These are phyloP conservation scores for Leucopsar rothschildi DNA, from an alignment of 2,113 vertebrate genomes.

Conservation along the genomic window DNA sequence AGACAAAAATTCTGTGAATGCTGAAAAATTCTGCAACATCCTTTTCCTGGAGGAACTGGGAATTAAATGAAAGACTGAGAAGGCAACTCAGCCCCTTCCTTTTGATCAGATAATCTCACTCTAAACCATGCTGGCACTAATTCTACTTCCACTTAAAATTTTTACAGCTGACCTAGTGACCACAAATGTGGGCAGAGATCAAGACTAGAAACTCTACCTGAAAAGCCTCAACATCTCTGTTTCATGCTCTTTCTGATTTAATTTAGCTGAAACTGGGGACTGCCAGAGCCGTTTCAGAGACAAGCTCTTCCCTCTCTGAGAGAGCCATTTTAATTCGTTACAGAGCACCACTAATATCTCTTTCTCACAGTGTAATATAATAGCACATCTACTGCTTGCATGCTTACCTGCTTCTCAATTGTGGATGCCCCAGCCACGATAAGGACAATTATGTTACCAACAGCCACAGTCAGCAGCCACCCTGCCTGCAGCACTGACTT, in stretches of 20 bases:
- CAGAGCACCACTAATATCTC: background rate
- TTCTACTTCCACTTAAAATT: background rate
- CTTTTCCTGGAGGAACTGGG: background rate
- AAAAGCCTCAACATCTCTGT: background rate
- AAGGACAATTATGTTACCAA: conserved; percentile 94
- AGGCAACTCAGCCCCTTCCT: background rate
- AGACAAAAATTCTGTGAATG: background rate
- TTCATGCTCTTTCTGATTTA: background rate
- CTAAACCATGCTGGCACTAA: background rate
- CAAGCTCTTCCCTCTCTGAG: background rate
- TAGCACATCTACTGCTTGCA: rapidly evolving
- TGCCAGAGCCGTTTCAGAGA: background rate
- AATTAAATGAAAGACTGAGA: background rate
- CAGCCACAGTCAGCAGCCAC: conserved; percentile 87
- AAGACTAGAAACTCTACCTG: background rate
- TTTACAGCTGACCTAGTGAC: background rate
- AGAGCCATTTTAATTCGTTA: background rate
- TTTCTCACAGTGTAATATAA: background rate
- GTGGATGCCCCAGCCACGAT: conserved; percentile 85
- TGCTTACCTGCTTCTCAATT: conserved; percentile 79
- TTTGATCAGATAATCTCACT: background rate
- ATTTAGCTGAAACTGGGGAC: background rate
- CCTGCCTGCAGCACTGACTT: conserved; percentile 95
- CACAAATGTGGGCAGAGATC: background rate
- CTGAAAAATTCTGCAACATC: background rate